Base-by-base conservation (phyloP, 1,140 invertebrate species). In the Drosophila dunni region DNA sequence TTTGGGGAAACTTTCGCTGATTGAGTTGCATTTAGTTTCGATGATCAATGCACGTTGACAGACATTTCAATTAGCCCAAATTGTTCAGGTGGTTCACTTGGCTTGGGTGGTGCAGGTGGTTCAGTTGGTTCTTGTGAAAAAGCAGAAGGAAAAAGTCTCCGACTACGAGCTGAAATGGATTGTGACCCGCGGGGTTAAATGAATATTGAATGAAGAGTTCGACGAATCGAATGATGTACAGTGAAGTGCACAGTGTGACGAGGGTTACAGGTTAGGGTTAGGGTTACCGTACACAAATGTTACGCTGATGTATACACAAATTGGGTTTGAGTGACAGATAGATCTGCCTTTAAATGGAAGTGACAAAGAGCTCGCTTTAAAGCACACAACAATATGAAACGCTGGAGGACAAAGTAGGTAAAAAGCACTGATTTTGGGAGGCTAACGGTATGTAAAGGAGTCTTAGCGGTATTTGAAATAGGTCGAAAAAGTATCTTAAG, bases 11-110 rank as follows among this genome's bases (percentile, higher is more conserved):
- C 83, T 88, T 88, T 88, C 84, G 66, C 84, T 89, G 83, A 89
- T 88, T 88, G 83, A 89, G 83, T 81, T 89, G 84, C 83, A 83
- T 89, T 88, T 83, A 88, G 77, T 89, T 88, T 69, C 51, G 36
- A 20, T 40, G 40, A 63, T 76, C 77, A 67, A 72, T 76, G 53
- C 67, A 48, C 67, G 50, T 63, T 84, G 81, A 84, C 80, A 88
- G 83, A 88, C 83, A 88, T 88, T 88, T 88, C 83, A 89, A 88
- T 88, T 88, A 88, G 83, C 77, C 54, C 50, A 79, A 83, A 76
- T 83, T 83, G 80, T 29, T 29, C 24, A 29, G 24, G 24, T 74
- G 75, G 75, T 29, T 29, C 80, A 72, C 72, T 71, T 83, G 56
- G 71, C 34, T 13, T 54, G 20, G 34, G 61, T 53, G 50, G 29